Evolutionary conservation across 2,888 invertebrate genomes (phyloP), one percentile per base, ranked within the genome.

Genomic region (Onchidella celtica): DNA sequence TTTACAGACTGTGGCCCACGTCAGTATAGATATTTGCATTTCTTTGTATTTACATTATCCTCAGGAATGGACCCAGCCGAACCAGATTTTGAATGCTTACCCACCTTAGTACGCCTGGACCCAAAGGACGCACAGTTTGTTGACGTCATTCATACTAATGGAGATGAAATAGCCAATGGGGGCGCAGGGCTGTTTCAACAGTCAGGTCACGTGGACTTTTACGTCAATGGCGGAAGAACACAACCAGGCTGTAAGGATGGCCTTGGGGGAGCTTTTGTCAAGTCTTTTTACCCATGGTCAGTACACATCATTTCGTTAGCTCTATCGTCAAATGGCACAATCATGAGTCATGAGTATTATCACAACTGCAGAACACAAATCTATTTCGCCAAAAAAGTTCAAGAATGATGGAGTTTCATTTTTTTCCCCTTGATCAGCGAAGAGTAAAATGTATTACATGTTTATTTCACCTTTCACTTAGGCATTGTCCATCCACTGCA

Each of bases 221-320:
- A 47, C 47, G 47, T 47, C 47, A 47, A 47, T 17, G 4, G 97
- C 0, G 98, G 98, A 0, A 95, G 95, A 4, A 95, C 95, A 82
- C 97, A 96, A 91, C 96, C 96, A 0, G 97, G 96, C 21, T 97
- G 97, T 93, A 83, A 84, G 2, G 82, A 80, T 59, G 77, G 83
- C 14, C 70, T 82, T 79, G 29, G 11, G 66, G 57, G 72, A 34
- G 77, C 40, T 14, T n/a, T 27, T 73, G 29, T 47, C 24, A 2
- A 40, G 32, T 21, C 29, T 73, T 3, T 68, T 83, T 65, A 65
- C 61, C 75, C 79, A 57, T 29, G 66, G 66, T 66, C n/a, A 66
- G 27, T 61, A 9, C 6, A 61, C n/a, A n/a, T n/a, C n/a, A n/a
- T n/a, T n/a, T n/a, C n/a, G n/a, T n/a, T n/a, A n/a, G n/a, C n/a